Evolutionary conservation across 2,113 vertebrate genomes (phyloP).

Genomic region (Oreotrochilus melanogaster): DNA sequence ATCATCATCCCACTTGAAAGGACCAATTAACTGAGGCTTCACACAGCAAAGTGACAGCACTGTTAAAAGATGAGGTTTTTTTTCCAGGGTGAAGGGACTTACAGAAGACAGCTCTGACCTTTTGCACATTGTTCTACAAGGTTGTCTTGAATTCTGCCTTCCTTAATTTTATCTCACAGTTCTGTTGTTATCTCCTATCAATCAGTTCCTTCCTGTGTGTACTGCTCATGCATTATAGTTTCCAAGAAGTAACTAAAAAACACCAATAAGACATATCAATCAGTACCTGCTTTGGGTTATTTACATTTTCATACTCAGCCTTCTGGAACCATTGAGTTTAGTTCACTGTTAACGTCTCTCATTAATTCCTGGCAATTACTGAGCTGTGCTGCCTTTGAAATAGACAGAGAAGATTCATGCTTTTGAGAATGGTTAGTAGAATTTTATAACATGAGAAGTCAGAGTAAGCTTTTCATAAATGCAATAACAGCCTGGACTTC

Average conservation of each 20-base stretch:
- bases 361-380: background rate
- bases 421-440: background rate
- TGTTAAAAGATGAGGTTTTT: background rate
- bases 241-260: background rate
- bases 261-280: background rate
- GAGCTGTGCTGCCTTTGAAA: background rate
- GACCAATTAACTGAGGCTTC: background rate
- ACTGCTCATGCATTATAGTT: background rate
- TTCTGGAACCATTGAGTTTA: background rate
- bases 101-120: background rate
- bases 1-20: background rate
- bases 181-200: background rate
- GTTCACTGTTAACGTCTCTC: background rate
- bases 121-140: background rate
- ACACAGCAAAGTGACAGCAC: background rate
- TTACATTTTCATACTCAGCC: background rate
- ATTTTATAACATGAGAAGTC: background rate
- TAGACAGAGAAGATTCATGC: background rate
- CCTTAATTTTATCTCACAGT: background rate
- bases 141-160: background rate
- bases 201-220: background rate
- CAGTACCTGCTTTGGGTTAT: background rate
- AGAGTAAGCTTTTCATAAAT: background rate
- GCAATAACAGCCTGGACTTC: background rate
- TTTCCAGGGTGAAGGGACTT: background rate